Percentiles rank a stretch among this genome's conserved stretches.
These are phyloP conservation scores for Falcunculus frontatus DNA, from an alignment of 2,113 vertebrate species.

Conservation along the genomic window DNA sequence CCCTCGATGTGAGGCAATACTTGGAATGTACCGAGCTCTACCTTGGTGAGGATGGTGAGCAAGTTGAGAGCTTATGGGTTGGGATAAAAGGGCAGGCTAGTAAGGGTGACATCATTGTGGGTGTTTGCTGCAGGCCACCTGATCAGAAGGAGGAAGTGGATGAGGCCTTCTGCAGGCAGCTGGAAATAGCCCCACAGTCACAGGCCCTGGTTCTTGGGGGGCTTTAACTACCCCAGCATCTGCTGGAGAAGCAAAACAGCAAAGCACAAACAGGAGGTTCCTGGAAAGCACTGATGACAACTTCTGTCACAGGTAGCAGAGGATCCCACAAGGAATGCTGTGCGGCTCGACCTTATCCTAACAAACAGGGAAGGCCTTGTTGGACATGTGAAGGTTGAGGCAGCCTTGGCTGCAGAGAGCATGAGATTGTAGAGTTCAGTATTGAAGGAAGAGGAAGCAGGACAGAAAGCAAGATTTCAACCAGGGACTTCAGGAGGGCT, in stretches of 20 bases:
- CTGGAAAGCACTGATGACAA: not conserved
- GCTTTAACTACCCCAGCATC: not conserved
- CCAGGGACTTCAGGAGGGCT: not conserved
- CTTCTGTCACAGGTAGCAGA: not conserved
- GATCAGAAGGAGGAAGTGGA: not conserved
- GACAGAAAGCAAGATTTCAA: not conserved
- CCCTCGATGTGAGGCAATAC: not conserved
- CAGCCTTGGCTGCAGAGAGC: not conserved
- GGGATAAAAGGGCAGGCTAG: not conserved
- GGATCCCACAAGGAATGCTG: not conserved
- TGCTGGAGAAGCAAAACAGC: not conserved
- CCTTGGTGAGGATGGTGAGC: not conserved
- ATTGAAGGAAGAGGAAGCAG: not conserved
- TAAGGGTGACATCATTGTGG: not conserved
- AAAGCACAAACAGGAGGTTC: not conserved
- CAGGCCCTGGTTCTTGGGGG: not conserved
- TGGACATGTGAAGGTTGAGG: not conserved
- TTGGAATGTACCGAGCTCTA: not conserved
- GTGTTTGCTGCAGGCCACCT: not conserved
- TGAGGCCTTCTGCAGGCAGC: not conserved
- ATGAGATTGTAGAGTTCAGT: not conserved
- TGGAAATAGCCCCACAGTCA: not conserved
- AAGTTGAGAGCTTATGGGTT: too few relatives aligned
- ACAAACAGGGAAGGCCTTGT: not conserved
- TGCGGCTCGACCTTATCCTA: accelerated